These are phyloP conservation scores for Eutrigla gurnardus DNA, from an alignment of 2,797 vertebrate species.

Conservation along the genomic window DNA sequence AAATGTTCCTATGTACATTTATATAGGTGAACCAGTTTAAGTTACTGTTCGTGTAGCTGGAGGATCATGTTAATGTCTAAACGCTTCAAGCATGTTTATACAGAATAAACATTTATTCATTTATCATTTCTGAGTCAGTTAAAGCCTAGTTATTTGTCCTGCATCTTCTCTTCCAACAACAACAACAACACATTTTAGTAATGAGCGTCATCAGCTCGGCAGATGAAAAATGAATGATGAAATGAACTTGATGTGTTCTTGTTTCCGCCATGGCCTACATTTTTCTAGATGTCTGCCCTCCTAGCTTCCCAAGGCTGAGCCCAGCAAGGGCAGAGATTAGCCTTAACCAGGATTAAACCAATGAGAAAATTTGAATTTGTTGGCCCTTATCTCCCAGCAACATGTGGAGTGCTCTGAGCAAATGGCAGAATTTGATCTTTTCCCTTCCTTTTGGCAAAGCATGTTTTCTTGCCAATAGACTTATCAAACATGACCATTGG, in stretches of 20 bases:
- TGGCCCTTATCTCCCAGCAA: constrained; percentile 81
- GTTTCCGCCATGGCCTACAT: constrained; percentile 75
- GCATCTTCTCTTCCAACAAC: neutral
- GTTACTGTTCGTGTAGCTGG: neutral
- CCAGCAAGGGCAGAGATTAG: constrained; percentile 80
- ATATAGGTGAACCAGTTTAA: no score
- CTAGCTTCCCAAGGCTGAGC: constrained; percentile 75
- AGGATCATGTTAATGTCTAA: neutral
- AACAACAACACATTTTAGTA: neutral
- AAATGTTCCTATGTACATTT: no score
- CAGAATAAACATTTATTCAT: neutral
- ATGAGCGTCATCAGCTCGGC: neutral
- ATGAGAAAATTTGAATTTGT: constrained; percentile 82
- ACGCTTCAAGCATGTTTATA: neutral
- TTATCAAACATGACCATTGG: constrained; percentile 79
- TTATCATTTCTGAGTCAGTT: neutral
- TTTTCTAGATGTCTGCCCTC: constrained; percentile 68
- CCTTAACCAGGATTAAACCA: constrained; percentile 83
- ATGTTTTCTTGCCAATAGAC: constrained; percentile 76
- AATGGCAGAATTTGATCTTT: constrained; percentile 80
- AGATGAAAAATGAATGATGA: constrained; percentile 39
- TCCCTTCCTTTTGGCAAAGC: constrained; percentile 75
- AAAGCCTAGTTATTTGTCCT: neutral
- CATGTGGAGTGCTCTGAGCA: constrained; percentile 79
- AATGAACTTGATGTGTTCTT: constrained; percentile 70